These are phyloP conservation scores for Acanthurus lineatus DNA, from an alignment of 2,797 vertebrate genomes.

Conservation along the genomic window DNA sequence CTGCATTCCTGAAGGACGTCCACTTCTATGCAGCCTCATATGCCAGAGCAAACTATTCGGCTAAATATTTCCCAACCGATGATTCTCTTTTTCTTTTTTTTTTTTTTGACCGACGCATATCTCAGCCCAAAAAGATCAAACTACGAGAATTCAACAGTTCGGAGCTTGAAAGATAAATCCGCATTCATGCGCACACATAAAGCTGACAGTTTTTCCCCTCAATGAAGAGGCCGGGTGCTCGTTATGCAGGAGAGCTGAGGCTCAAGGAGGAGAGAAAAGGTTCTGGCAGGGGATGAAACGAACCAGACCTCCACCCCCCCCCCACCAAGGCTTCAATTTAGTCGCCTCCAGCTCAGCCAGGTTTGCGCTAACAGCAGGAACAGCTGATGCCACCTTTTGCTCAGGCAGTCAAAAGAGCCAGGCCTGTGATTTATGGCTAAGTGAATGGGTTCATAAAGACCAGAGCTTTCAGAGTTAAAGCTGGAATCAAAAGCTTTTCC, in stretches of 20 bases:
- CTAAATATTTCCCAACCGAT: neutral
- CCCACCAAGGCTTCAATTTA: slow-evolving; percentile 60
- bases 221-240: slow-evolving; percentile 40
- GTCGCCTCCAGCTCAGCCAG: slow-evolving; percentile 55
- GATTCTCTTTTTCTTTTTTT: neutral
- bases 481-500: slow-evolving; percentile 26
- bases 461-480: slow-evolving; percentile 40
- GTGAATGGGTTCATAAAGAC: slow-evolving; percentile 34
- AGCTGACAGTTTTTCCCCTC: slow-evolving; percentile 24
- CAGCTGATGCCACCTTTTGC: slow-evolving; percentile 62
- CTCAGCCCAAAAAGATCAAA: slow-evolving; percentile 5
- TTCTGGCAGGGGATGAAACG: slow-evolving; percentile 71
- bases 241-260: slow-evolving; percentile 49
- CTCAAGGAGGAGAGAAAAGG: slow-evolving; percentile 47
- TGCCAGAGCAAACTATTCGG: neutral
- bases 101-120: neutral
- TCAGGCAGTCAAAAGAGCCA: slow-evolving; percentile 33
- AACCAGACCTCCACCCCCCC: slow-evolving; percentile 1
- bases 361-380: slow-evolving; percentile 57
- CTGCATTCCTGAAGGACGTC: neutral
- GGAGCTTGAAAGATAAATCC: slow-evolving; percentile 27
- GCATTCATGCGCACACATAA: slow-evolving; percentile 19
- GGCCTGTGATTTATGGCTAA: slow-evolving; percentile 26
- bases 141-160: slow-evolving; percentile 18
- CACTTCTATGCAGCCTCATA: neutral